phyloP scores from a whole-genome alignment of 1,140 invertebrate species.

The Neodiprion lecontei region DNA sequence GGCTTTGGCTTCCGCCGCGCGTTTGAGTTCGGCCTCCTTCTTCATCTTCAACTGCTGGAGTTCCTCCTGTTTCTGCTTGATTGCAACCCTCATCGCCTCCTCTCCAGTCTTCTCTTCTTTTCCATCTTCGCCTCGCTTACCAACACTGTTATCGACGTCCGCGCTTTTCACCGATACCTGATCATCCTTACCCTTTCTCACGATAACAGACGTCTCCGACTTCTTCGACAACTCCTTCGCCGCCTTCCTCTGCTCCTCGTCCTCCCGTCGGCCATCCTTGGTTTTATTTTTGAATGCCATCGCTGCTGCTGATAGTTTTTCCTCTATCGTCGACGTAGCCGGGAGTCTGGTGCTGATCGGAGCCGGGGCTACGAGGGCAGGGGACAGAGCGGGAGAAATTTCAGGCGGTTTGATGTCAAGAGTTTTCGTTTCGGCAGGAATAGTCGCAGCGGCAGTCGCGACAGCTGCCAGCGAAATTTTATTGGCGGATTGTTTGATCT shows the following conservation, averaged over 20 bases:
- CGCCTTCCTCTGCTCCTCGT: constrained; percentile 24
- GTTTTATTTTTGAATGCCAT: constrained; percentile 42
- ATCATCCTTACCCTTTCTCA: constrained; percentile 28
- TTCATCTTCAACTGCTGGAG: constrained; percentile 39
- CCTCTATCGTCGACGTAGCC: constrained; percentile 57
- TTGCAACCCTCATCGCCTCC: constrained; percentile 33
- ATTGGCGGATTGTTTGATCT: constrained; percentile 27
- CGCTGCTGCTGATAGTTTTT: constrained; percentile 55
- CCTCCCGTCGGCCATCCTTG: constrained; percentile 29
- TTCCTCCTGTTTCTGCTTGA: constrained; percentile 45
- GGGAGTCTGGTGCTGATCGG: constrained; percentile 55
- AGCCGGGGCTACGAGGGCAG: constrained; percentile 42
- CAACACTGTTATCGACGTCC: constrained; percentile 22
- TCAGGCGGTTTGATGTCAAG: constrained; percentile 44
- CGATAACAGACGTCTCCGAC: constrained; percentile 10
- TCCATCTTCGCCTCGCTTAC: constrained; percentile 35
- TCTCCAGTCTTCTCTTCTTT: constrained; percentile 41
- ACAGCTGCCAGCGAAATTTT: constrained; percentile 4
- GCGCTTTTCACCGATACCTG: neutral
- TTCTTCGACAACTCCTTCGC: constrained; percentile 19
- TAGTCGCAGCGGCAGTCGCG: neutral
- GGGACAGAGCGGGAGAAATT: constrained; percentile 38
- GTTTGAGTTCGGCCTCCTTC: constrained; percentile 41
- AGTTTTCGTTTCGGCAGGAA: constrained; percentile 5
- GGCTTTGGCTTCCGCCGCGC: constrained; percentile 34